Conservation (phyloP, 1,140 invertebrate genomes). For the Lanistes nyassanus region DNA sequence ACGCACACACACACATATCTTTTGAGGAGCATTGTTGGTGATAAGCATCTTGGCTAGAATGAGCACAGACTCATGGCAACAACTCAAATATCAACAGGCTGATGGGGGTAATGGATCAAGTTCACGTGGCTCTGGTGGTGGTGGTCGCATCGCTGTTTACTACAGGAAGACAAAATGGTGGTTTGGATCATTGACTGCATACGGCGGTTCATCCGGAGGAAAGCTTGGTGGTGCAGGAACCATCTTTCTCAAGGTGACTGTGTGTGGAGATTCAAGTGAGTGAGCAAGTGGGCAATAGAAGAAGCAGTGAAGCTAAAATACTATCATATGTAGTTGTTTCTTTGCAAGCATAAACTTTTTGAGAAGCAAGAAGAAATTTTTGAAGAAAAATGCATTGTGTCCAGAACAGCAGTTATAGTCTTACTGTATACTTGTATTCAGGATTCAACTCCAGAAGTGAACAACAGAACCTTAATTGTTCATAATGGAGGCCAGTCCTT, state of each 20-base stretch:
- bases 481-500: slow-evolving; percentile 42
- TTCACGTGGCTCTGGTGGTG: slow-evolving; percentile 36
- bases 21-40: no score
- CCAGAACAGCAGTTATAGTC: not conserved
- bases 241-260: slow-evolving; percentile 42
- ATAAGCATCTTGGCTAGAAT: no score
- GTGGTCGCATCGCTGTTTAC: slow-evolving; percentile 46
- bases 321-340: no score
- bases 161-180: slow-evolving; percentile 42
- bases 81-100: slow-evolving; percentile 22
- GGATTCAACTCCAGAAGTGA: slow-evolving; percentile 40
- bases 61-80: no score
- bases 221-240: slow-evolving; percentile 49
- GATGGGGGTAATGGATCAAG: slow-evolving; percentile 37
- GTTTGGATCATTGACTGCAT: slow-evolving; percentile 41
- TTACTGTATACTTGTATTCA: slow-evolving; percentile 23
- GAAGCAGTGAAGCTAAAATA: no score
- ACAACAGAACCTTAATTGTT: slow-evolving; percentile 50
- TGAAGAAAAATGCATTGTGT: not conserved
- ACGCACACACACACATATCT: not conserved
- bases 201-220: slow-evolving; percentile 36
- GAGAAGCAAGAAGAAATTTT: no score
- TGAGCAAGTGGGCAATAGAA: not conserved
- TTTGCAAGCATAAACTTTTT: no score
- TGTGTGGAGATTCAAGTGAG: not conserved